phyloP scores from a whole-genome alignment of 2,113 vertebrate genomes.

The Meriones unguiculatus region DNA sequence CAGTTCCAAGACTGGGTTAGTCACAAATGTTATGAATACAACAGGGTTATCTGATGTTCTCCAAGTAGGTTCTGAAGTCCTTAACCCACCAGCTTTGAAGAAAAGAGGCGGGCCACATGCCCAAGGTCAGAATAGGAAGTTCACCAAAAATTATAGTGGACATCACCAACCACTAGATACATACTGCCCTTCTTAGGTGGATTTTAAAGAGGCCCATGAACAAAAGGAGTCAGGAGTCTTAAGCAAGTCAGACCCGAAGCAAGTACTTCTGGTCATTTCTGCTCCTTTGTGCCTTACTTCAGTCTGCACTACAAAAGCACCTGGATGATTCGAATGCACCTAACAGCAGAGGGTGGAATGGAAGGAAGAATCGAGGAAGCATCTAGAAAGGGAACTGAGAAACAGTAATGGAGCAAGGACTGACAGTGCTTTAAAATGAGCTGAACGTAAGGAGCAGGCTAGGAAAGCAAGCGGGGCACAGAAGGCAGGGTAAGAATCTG shows the following conservation, averaged over 20 bases:
- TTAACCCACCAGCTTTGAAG: constrained; percentile 12
- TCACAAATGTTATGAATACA: background rate
- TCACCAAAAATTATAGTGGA: background rate
- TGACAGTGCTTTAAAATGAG: background rate
- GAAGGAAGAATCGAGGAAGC: background rate
- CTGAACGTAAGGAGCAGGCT: background rate
- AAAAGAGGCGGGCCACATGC: background rate
- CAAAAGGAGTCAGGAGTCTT: background rate
- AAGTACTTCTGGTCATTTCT: background rate
- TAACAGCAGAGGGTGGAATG: background rate
- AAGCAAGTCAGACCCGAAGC: background rate
- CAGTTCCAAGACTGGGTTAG: constrained; percentile 36
- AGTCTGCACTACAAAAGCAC: constrained; percentile 27
- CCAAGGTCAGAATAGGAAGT: background rate
- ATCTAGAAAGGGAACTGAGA: constrained; percentile 28
- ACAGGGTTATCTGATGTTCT: background rate
- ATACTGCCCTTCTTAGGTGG: background rate
- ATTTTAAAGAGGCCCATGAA: background rate
- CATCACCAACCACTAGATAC: background rate
- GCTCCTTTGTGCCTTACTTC: background rate
- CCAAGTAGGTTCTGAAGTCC: background rate
- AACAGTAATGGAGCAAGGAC: background rate
- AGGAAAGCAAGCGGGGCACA: background rate
- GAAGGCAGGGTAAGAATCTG: background rate
- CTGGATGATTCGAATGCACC: background rate